Conservation (phyloP, 2,888 invertebrate genomes). For the Luperina testacea region DNA sequence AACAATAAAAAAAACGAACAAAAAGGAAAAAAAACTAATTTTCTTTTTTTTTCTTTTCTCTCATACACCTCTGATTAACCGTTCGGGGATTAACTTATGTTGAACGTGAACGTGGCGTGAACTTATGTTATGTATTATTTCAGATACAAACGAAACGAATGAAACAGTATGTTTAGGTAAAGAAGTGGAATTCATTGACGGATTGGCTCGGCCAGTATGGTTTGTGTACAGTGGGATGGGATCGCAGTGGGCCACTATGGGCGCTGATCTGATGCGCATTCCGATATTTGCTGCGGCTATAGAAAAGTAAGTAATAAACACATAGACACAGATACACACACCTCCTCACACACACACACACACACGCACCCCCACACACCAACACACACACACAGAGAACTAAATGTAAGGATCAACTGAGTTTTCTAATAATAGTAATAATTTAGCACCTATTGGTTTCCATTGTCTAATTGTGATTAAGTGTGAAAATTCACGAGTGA, state of each 20-base stretch:
- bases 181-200: constrained; percentile 67
- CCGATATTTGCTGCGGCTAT: constrained; percentile 90
- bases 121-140: constrained; percentile 17
- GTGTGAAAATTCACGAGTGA: too few species aligned
- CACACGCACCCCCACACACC: too few species aligned
- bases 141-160: constrained; percentile 68
- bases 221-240: constrained; percentile 93
- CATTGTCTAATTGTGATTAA: neutral
- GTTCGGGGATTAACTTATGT: neutral
- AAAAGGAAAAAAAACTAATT: too few species aligned
- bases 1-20: too few species aligned
- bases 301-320: constrained; percentile 69
- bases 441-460: neutral
- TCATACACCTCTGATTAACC: too few species aligned
- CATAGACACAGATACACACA: too few species aligned
- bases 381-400: neutral
- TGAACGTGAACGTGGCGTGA: too few species aligned
- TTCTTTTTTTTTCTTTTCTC: too few species aligned
- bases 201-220: constrained; percentile 87
- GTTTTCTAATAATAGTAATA: neutral
- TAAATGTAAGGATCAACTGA: neutral
- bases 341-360: too few species aligned
- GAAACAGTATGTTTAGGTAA: constrained; percentile 68
- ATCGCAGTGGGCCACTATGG: constrained; percentile 92
- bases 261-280: constrained; percentile 90